phyloP scores from a whole-genome alignment of 2,797 vertebrate species.

The Diplodus puntazzo region DNA sequence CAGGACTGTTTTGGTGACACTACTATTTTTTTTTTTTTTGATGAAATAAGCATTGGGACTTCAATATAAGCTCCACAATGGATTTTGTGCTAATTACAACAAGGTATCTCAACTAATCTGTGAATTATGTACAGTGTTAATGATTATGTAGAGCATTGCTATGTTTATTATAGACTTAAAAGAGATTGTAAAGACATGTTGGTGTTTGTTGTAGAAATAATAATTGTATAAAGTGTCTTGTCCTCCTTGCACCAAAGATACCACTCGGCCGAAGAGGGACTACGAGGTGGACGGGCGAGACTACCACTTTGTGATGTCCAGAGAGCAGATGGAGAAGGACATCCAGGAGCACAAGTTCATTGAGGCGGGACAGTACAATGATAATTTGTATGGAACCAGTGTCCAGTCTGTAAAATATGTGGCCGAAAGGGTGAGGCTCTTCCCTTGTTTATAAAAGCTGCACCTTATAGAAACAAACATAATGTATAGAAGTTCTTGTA shows the following conservation, averaged over 20 bases:
- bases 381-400: conserved; percentile 97
- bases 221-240: neutral
- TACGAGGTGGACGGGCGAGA: conserved; percentile 97
- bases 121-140: neutral
- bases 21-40: neutral
- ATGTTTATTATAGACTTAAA: neutral
- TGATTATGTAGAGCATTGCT: neutral
- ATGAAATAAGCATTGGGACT: neutral
- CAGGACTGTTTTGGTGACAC: neutral
- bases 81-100: neutral
- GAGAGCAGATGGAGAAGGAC: conserved; percentile 99
- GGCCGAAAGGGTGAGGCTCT: conserved; percentile 92
- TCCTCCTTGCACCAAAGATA: conserved; percentile 84
- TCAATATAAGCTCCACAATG: no score
- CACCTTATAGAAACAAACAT: neutral
- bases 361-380: conserved; percentile 98
- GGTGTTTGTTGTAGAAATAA: neutral
- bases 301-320: conserved; percentile 96
- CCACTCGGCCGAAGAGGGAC: conserved; percentile 94
- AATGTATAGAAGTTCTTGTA: neutral
- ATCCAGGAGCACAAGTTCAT: conserved; percentile 99
- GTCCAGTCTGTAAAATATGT: conserved; percentile 98
- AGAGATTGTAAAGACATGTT: neutral
- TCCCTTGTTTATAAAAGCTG: neutral
- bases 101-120: neutral